These are phyloP conservation scores for Phoxinus phoxinus DNA, from an alignment of 2,113 vertebrate genomes.

Conservation along the genomic window DNA sequence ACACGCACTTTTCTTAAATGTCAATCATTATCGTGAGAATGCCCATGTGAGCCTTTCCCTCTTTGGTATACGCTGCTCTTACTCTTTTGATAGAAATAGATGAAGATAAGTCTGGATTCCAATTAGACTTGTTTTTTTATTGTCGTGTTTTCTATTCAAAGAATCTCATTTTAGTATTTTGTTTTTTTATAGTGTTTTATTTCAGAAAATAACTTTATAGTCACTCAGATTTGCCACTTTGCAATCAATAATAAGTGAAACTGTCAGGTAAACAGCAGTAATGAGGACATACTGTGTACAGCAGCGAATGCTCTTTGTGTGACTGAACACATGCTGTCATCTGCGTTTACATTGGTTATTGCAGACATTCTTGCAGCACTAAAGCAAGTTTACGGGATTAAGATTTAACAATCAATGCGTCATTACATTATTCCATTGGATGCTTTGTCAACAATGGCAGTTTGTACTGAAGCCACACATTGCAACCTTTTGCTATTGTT, in stretches of 20 bases:
- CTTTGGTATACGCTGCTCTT: conserved; percentile 40
- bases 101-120: conserved; percentile 7
- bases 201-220: not conserved
- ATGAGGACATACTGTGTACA: conserved; percentile 9
- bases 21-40: not conserved
- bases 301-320: not conserved
- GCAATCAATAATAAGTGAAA: not conserved
- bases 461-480: conserved; percentile 29
- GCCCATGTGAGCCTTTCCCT: conserved; percentile 29
- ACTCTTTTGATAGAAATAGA: conserved; percentile 50
- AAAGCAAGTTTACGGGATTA: not conserved
- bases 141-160: conserved; percentile 15
- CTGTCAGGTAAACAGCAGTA: not conserved
- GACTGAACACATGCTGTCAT: not conserved
- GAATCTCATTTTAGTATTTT: not conserved
- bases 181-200: not conserved
- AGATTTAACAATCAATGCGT: not conserved
- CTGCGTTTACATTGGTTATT: not conserved
- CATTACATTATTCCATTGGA: conserved; percentile 10
- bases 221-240: conserved; percentile 4
- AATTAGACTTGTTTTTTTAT: conserved; percentile 20
- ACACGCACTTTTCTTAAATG: conserved; percentile 16
- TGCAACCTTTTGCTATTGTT: conserved; percentile 22
- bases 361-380: not conserved
- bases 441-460: conserved; percentile 17